Percentiles rank a stretch among this genome's conserved stretches.
Conservation (phyloP, 2,888 invertebrate genomes). For the Polyploca ridens region DNA sequence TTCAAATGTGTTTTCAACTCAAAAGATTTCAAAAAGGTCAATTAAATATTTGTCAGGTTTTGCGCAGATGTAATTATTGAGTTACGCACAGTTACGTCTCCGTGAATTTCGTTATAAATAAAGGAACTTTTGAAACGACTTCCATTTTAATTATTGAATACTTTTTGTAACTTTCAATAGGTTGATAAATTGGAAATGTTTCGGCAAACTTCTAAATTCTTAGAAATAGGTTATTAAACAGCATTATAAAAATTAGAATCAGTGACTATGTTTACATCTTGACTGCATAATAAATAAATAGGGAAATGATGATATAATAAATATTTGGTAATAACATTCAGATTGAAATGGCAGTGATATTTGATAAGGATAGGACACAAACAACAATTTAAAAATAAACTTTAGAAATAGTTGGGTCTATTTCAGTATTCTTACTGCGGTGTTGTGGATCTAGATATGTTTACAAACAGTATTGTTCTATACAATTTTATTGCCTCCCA, state of each 20-base stretch:
- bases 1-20: background rate
- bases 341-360: too few relatives aligned
- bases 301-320: too few relatives aligned
- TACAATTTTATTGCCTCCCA: slow-evolving; percentile 61
- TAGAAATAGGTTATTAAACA: background rate
- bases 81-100: too few relatives aligned
- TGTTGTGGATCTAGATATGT: slow-evolving; percentile 40
- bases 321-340: background rate
- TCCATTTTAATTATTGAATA: too few relatives aligned
- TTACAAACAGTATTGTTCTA: slow-evolving; percentile 53
- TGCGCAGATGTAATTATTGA: slow-evolving; percentile 13
- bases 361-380: too few relatives aligned
- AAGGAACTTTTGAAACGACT: background rate
- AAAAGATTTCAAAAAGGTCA: background rate
- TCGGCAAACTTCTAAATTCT: background rate
- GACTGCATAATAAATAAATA: too few relatives aligned
- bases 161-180: too few relatives aligned
- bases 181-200: background rate
- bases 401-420: slow-evolving; percentile 12
- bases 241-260: too few relatives aligned
- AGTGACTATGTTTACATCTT: too few relatives aligned
- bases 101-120: background rate
- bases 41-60: background rate
- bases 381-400: background rate
- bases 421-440: slow-evolving; percentile 10